A percentile compares a stretch with the other conserved stretches of the same genome.
phyloP scores from a whole-genome alignment of 2,888 invertebrate genomes.

The Mythimna impura region DNA sequence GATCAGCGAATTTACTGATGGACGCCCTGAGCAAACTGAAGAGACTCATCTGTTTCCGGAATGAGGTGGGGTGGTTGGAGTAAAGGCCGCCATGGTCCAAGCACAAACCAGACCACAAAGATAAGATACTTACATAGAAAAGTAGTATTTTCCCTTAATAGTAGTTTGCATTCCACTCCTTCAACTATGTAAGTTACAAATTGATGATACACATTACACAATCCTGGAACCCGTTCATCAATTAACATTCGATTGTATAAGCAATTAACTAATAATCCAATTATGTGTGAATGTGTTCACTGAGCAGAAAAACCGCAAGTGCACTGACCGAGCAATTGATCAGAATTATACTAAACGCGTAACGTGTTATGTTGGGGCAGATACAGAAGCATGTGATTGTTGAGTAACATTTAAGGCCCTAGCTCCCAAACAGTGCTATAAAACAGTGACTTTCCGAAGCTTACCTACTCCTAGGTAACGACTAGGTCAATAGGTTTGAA shows the following conservation, averaged over 20 bases:
- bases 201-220: conserved; percentile 49
- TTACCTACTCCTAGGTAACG: no score
- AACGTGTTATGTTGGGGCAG: conserved; percentile 22
- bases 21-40: no score
- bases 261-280: conserved; percentile 56
- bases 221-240: conserved; percentile 44
- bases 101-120: no score
- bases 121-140: no score
- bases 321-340: conserved; percentile 47
- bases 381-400: conserved; percentile 4
- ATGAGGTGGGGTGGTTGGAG: no score
- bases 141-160: no score
- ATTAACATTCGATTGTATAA: conserved; percentile 55
- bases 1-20: no score
- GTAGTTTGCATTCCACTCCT: not conserved
- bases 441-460: no score
- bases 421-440: no score
- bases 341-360: conserved; percentile 40
- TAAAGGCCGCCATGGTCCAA: no score
- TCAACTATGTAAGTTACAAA: conserved; percentile 35
- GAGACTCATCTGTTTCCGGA: no score
- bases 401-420: not conserved
- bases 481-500: no score
- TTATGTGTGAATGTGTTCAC: conserved; percentile 53
- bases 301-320: conserved; percentile 53